Conservation (phyloP, 1,140 invertebrate genomes). For the Oryctes rhinoceros region DNA sequence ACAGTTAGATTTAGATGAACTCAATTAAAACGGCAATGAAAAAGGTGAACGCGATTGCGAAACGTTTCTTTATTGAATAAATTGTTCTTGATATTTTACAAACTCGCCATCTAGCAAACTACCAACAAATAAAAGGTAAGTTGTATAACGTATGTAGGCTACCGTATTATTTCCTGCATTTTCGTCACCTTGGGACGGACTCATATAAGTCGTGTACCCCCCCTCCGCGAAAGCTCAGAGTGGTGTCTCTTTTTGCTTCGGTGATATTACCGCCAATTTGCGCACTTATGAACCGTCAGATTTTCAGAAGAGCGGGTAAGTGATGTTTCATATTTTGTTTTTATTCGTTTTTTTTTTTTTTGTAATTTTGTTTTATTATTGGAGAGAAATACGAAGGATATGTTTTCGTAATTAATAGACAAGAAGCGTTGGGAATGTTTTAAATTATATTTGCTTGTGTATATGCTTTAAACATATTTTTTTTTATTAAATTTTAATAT, state of each 20-base stretch:
- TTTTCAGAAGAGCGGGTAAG: conserved; percentile 31
- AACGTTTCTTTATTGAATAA: not conserved
- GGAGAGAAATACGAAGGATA: no score
- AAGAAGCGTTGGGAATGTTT: no score
- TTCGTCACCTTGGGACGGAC: not conserved
- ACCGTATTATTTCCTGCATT: not conserved
- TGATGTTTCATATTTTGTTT: not conserved
- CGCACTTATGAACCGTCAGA: conserved; percentile 30
- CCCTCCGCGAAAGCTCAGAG: not conserved
- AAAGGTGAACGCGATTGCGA: not conserved
- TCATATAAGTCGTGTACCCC: conserved; percentile 25
- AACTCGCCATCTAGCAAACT: not conserved
- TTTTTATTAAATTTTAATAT: no score
- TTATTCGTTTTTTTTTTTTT: not conserved
- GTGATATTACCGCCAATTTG: conserved; percentile 2
- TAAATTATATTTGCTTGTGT: no score
- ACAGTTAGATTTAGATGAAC: not conserved
- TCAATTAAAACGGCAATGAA: conserved; percentile 25
- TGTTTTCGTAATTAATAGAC: no score
- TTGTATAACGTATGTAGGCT: not conserved
- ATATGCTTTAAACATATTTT: no score
- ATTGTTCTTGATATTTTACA: not conserved
- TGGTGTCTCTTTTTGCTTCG: conserved; percentile 4
- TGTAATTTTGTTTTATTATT: not conserved
- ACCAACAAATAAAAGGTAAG: not conserved